Evolutionary conservation across 30 jellyfish, hydroid and myxozoan species (phyloP), one percentile per base, ranked within the genome.

Genomic region (Clytia hemisphaerica): DNA sequence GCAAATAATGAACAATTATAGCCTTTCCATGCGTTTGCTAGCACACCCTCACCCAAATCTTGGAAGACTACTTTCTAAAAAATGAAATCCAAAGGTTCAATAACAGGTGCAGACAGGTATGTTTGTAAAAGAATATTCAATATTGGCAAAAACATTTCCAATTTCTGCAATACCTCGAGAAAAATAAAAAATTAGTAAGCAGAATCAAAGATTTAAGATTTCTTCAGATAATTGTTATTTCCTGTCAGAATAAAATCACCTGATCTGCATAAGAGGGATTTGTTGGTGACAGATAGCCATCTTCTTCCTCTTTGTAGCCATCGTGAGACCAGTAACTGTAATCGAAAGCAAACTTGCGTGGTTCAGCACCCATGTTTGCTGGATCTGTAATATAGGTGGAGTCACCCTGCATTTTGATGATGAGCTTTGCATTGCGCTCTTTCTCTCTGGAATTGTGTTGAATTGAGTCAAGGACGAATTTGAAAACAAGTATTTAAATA

Each of bases 301-400:
- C 84, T 28, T 49, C 85, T 29, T 48, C 75, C 78, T 88, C 93
- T 40, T 60, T 61, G 59, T 64, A 67, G 10, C 94, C 97, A 78
- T 88, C 94, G 46, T 88, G 97, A 19, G 97, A 88, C 97, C 97
- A 88, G 66, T 88, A 88, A 61, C 97, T 88, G 72, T 47, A 88
- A 46, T 88, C 97, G 75, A 79, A 88, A 7, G 94, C 79, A 49
- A 88, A 88, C 71, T 78, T 78, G 26, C 93, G 38, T 21, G 92
- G 92, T 37, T 88, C 97, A 10, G 69, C 72, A 38, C 59, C 58
- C 51, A 45, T 40, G 75, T 88, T 70, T 61, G 74, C 94, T 3
- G 97, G 97, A 75, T 88, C 83, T 34, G 68, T 67, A 22, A 88
- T 88, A 53, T 69, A 50, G 32, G 97, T 88, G 32, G 90, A 72